Base-by-base conservation (phyloP, 2,113 vertebrate genomes). In the Mionectes macconnelli region DNA sequence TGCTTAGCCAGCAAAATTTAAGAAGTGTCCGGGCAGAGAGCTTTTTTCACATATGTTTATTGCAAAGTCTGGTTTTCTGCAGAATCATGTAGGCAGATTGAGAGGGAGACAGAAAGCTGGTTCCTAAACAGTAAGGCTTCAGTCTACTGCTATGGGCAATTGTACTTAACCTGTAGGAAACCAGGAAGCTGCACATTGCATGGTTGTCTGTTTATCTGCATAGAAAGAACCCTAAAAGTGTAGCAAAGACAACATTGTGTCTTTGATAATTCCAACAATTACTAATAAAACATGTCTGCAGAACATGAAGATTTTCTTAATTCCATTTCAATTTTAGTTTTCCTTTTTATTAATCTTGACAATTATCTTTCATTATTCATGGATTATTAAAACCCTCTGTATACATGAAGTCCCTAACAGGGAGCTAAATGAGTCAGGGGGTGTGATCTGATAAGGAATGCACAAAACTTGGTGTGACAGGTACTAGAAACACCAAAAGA, bases 221-320 rank as follows among this genome's bases (percentile, higher is more conserved):
- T 14, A 79, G 66, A 75, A 50, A 50, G 42, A 72, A 49, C 33
- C 5, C 11, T 47, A 10, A 10, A 69, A 52, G 23, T 30, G 7
- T 30, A 9, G 5, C 14, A 35, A 47, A 77, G 23, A 4, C 0
- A 0, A 62, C 24, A 5, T 55, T 57, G 1, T 50, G 8, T 47
- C 47, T 72, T 67, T 4, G 33, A 33, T 77, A 87, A 37, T 67
- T 63, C 7, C 3, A 42, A 14, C 24, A 56, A 25, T 31, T 35
- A 6, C 4, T 37, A 52, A 19, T 50, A 8, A 89, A 80, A 39
- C 13, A 28, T 12, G 4, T 33, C 52, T 37, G 12, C 47, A 31
- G 40, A 67, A 50, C 5, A 19, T 0, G 6, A 53, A n/a, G 10
- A n/a, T 73, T 50, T 30, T 68, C 24, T 39, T 23, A 8, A 28